Conservation (phyloP, 2,113 vertebrate genomes). For the Brachyhypopomus gauderio region DNA sequence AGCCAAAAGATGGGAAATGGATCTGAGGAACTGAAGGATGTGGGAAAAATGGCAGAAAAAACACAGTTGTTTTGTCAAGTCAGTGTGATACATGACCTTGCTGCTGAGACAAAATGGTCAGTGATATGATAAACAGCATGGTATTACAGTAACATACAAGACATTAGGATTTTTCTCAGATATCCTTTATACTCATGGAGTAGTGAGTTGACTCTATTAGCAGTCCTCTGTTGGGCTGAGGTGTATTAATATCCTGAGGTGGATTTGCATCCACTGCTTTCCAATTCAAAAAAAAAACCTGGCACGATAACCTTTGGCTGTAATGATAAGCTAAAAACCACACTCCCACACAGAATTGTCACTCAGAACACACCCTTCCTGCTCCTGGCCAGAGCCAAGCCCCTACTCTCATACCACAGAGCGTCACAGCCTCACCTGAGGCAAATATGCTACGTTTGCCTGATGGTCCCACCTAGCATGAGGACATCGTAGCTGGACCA, state of each 20-base stretch:
- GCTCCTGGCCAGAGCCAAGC: neutral
- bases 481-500: neutral
- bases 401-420: neutral
- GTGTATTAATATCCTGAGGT: slow-evolving; percentile 58
- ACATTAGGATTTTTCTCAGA: neutral
- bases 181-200: neutral
- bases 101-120: neutral
- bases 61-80: neutral
- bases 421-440: neutral
- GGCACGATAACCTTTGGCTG: slow-evolving; percentile 29
- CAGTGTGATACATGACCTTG: neutral
- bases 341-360: slow-evolving; percentile 40
- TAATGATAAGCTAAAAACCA: slow-evolving; percentile 11
- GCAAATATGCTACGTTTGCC: neutral
- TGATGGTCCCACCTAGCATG: neutral
- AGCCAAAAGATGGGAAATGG: no score
- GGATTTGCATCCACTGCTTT: slow-evolving; percentile 71
- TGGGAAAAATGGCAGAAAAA: neutral
- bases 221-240: slow-evolving; percentile 40
- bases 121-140: neutral
- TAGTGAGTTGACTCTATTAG: neutral
- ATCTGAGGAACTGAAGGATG: no score
- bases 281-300: slow-evolving; percentile 71
- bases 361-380: slow-evolving; percentile 46
- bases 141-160: neutral